Conservation (phyloP, 2,888 invertebrate species). For the Eugnorisma glareosa region DNA sequence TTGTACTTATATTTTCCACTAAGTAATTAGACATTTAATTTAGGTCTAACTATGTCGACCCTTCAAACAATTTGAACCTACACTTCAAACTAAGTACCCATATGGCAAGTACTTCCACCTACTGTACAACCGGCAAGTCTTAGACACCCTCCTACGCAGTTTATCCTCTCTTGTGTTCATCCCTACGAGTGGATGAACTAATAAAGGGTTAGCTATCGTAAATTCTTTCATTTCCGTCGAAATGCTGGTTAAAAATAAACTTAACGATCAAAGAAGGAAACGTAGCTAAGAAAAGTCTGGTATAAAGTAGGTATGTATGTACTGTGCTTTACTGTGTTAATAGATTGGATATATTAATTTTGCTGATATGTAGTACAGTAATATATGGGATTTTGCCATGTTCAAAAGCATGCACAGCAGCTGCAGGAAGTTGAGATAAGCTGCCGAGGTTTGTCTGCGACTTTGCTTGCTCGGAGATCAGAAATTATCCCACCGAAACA, state of each 20-base stretch:
- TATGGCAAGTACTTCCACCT: not conserved
- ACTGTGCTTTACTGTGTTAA: no score
- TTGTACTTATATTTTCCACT: no score
- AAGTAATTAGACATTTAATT: conserved; percentile 1
- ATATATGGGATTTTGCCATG: not conserved
- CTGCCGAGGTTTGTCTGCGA: not conserved
- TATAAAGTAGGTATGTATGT: not conserved
- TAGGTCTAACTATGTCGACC: conserved; percentile 14
- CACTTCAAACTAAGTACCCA: conserved; percentile 12
- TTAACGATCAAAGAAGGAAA: not conserved
- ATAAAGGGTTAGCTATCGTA: conserved; percentile 33
- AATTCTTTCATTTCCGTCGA: conserved; percentile 32
- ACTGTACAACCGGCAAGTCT: conserved; percentile 10
- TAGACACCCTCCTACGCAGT: not conserved
- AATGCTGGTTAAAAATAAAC: conserved; percentile 26
- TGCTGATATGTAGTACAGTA: not conserved
- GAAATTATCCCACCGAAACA: not conserved
- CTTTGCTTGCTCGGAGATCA: not conserved
- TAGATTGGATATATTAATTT: no score
- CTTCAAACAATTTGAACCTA: conserved; percentile 7
- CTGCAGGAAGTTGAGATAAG: not conserved
- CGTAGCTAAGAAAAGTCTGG: not conserved
- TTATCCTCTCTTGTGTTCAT: conserved; percentile 3
- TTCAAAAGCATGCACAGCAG: not conserved
- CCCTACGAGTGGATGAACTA: conserved; percentile 25